These are phyloP conservation scores for Eurystomus glaucurus DNA, from an alignment of 2,797 vertebrate species.

Conservation along the genomic window DNA sequence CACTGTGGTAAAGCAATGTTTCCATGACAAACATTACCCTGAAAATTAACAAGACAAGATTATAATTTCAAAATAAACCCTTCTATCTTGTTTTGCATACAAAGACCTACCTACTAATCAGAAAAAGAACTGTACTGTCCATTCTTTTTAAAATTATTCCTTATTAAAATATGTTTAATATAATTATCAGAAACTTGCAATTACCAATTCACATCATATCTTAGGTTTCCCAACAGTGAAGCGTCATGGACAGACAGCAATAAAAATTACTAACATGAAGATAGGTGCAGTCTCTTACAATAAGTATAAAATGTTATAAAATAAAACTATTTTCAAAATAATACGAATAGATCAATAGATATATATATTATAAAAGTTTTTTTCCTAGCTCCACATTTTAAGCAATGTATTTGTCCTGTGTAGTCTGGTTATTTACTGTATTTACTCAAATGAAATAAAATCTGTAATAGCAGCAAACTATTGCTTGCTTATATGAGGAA, in stretches of 20 bases:
- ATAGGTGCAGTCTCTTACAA: slow-evolving; percentile 53
- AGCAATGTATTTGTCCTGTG: slow-evolving; percentile 33
- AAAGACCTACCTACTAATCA: slow-evolving; percentile 63
- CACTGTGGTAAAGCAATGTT: slow-evolving; percentile 61
- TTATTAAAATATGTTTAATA: slow-evolving; percentile 59
- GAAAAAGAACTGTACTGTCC: slow-evolving; percentile 61
- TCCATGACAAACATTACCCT: slow-evolving; percentile 24
- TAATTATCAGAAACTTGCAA: slow-evolving; percentile 60
- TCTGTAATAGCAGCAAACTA: slow-evolving; percentile 48
- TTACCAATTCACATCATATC: background rate
- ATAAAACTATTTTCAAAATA: slow-evolving; percentile 64
- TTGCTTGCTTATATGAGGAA: slow-evolving; percentile 57
- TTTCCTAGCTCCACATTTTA: slow-evolving; percentile 56
- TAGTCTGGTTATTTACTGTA: slow-evolving; percentile 52
- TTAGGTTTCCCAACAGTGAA: slow-evolving; percentile 69
- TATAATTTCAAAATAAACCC: slow-evolving; percentile 35
- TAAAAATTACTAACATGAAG: slow-evolving; percentile 78
- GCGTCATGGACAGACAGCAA: slow-evolving; percentile 73
- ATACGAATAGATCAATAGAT: slow-evolving; percentile 25
- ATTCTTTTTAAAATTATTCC: slow-evolving; percentile 60
- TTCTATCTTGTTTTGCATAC: slow-evolving; percentile 4
- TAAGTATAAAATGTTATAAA: slow-evolving; percentile 82
- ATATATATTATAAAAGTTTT: slow-evolving; percentile 44
- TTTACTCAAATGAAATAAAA: slow-evolving; percentile 45
- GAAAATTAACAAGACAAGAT: slow-evolving; percentile 57